These are phyloP conservation scores for Acheta domesticus DNA, from an alignment of 2,888 invertebrate species.

Conservation along the genomic window DNA sequence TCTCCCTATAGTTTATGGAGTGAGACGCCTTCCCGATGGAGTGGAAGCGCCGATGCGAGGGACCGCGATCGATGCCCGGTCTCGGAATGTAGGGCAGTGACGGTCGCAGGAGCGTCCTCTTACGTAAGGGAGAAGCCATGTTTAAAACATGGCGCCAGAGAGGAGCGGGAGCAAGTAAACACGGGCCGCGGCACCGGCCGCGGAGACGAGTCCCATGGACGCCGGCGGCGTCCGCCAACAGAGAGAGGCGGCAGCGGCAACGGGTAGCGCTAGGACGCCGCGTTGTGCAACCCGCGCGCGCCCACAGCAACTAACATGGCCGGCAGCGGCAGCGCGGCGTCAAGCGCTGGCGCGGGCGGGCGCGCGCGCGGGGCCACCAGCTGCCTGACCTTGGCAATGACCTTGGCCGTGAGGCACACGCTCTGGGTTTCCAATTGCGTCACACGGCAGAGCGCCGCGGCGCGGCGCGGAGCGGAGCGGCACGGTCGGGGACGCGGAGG, in stretches of 20 bases:
- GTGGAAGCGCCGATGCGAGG: slow-evolving; percentile 44
- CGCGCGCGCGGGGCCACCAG: slow-evolving; percentile 20
- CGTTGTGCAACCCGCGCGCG: slow-evolving; percentile 30
- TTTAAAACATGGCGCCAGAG: not conserved
- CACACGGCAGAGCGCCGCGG: slow-evolving; percentile 29
- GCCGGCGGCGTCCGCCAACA: too few species aligned
- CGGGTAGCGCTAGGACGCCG: slow-evolving; percentile 25
- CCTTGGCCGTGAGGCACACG: slow-evolving; percentile 33
- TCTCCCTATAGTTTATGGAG: too few species aligned
- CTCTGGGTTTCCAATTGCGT: slow-evolving; percentile 31
- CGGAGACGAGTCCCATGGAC: too few species aligned
- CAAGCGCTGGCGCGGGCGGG: slow-evolving; percentile 19
- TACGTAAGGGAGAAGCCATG: not conserved
- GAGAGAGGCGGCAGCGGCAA: not conserved
- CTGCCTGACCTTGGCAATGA: slow-evolving; percentile 37
- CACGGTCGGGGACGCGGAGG: not conserved
- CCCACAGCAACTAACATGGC: slow-evolving; percentile 25
- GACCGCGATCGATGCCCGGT: slow-evolving; percentile 39
- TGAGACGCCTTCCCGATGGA: too few species aligned
- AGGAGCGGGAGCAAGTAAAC: not conserved
- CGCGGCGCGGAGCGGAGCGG: not conserved
- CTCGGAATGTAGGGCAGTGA: not conserved
- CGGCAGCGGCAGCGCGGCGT: not conserved
- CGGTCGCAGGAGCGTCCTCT: not conserved
- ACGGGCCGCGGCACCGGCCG: not conserved